Percentiles rank a stretch among this genome's conserved stretches.
Evolutionary conservation across 1,140 invertebrate species (phyloP).

Genomic region (Brachionus rotundiformis): DNA sequence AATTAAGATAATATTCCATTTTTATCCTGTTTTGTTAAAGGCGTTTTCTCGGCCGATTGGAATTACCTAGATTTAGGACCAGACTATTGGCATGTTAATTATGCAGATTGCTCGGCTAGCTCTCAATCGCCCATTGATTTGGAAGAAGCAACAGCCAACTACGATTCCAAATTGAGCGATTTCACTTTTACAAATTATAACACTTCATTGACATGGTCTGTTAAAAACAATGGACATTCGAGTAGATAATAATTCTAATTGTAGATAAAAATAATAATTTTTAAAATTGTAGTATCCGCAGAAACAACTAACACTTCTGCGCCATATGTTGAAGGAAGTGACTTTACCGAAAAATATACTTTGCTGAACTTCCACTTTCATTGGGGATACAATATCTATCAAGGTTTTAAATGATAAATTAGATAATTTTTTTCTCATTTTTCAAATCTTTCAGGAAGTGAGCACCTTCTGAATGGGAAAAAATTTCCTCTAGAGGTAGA

Average conservation of each 20-base stretch:
- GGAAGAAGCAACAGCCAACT: constrained; percentile 52
- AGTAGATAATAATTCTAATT: not conserved
- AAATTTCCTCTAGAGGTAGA: constrained; percentile 49
- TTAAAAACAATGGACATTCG: constrained; percentile 54
- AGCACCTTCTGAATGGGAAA: constrained; percentile 16
- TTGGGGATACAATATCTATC: constrained; percentile 50
- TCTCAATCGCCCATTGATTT: constrained; percentile 46
- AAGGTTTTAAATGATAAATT: not conserved
- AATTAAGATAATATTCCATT: no score
- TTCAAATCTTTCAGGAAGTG: not conserved
- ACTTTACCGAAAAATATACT: not conserved
- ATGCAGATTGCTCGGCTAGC: constrained; percentile 44
- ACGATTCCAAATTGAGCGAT: constrained; percentile 53
- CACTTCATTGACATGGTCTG: constrained; percentile 52
- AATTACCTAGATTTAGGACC: not conserved
- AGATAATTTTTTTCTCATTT: not conserved
- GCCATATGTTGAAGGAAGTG: constrained; percentile 7
- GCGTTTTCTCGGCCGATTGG: no score
- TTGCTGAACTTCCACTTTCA: constrained; percentile 44
- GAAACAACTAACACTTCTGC: not conserved
- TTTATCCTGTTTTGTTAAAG: no score
- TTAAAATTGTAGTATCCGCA: constrained; percentile 9
- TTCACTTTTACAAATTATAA: constrained; percentile 54
- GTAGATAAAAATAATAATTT: not conserved
- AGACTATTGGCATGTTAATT: constrained; percentile 55